phyloP scores from a whole-genome alignment of 2,113 vertebrate genomes.

The Protomyctophum bolini region DNA sequence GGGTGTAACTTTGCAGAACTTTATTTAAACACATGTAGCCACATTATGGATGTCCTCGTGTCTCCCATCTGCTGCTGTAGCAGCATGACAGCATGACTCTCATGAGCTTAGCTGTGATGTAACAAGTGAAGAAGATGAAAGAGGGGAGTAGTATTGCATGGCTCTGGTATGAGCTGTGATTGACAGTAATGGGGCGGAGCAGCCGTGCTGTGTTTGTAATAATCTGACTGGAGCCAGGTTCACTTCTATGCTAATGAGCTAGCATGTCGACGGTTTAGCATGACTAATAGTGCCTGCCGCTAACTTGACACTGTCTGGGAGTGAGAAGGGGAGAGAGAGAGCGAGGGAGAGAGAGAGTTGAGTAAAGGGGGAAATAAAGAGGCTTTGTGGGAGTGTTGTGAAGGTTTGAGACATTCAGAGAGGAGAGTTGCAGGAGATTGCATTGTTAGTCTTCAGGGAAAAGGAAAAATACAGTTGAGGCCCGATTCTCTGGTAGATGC shows the following conservation, averaged over 20 bases:
- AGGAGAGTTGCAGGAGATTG: constrained; percentile 60
- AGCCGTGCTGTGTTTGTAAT: constrained; percentile 65
- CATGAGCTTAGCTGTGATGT: constrained; percentile 41
- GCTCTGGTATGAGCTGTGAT: constrained; percentile 61
- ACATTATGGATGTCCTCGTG: neutral
- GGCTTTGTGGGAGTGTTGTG: constrained; percentile 49
- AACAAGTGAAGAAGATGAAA: constrained; percentile 44
- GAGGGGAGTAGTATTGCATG: constrained; percentile 39
- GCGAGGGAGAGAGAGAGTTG: constrained; percentile 6
- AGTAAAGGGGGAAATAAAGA: constrained; percentile 56
- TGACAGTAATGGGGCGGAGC: constrained; percentile 74
- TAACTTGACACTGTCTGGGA: constrained; percentile 65
- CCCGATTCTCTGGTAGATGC: constrained; percentile 55
- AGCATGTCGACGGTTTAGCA: constrained; percentile 71
- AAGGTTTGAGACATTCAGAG: constrained; percentile 45
- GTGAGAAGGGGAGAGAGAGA: constrained; percentile 24
- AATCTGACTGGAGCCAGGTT: constrained; percentile 74
- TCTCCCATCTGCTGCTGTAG: neutral
- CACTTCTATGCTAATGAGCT: constrained; percentile 74
- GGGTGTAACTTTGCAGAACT: neutral
- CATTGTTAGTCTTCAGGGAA: constrained; percentile 51
- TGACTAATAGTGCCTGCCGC: constrained; percentile 68
- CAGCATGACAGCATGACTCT: constrained; percentile 7
- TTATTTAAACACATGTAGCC: constrained; percentile 20
- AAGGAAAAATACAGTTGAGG: constrained; percentile 55